Evolutionary conservation across 2,113 vertebrate species (phyloP).

Genomic region (Antechinus stuartii): DNA sequence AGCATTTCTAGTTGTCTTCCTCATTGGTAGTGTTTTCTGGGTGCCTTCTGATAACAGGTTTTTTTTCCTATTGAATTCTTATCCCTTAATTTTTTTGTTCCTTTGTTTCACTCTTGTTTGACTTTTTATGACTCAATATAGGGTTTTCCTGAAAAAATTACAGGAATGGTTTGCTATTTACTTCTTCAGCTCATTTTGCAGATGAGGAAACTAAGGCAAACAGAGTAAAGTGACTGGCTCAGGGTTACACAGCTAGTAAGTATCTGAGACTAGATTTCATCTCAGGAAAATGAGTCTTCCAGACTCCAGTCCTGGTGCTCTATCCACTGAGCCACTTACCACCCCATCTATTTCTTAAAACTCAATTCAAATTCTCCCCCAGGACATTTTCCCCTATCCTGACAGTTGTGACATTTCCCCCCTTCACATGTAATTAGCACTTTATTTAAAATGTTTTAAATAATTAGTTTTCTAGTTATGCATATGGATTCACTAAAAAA

Average conservation of each 20-base stretch:
- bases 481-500: no score
- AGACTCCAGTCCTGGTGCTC: neutral
- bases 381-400: neutral
- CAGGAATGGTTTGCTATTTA: neutral
- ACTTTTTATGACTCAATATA: neutral
- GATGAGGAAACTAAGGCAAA: neutral
- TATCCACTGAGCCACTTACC: neutral
- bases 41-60: neutral
- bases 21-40: constrained; percentile 18
- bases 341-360: neutral
- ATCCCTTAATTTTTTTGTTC: neutral
- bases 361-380: neutral
- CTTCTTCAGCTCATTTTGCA: neutral
- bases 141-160: neutral
- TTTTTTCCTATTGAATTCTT: neutral
- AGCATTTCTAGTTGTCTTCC: constrained; percentile 8
- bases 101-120: neutral
- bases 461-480: no score
- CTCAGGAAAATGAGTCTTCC: neutral
- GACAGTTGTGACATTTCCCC: neutral
- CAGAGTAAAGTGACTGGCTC: neutral
- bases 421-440: neutral
- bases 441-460: neutral
- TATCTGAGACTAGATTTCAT: neutral
- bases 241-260: neutral